Conservation (phyloP, 2,888 invertebrate genomes). For the Rhamphomyia laevipes region DNA sequence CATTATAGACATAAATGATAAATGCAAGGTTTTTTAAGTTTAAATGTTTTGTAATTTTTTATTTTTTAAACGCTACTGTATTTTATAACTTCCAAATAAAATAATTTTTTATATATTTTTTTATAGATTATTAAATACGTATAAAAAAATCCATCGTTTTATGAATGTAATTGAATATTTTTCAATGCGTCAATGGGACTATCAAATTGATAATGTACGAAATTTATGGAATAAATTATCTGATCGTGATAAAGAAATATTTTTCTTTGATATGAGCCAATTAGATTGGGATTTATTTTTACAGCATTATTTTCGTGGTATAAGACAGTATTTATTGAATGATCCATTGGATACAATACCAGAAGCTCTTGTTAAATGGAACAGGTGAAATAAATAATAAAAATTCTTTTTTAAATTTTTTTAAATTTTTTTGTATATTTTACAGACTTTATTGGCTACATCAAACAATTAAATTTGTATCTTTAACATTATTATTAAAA, state of each 20-base stretch:
- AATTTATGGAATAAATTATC: constrained; percentile 46
- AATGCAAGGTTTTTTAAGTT: too few relatives aligned
- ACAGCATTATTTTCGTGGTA: constrained; percentile 54
- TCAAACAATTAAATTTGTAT: constrained; percentile 35
- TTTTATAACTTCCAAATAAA: too few relatives aligned
- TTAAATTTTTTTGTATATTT: constrained; percentile 13
- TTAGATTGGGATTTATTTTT: constrained; percentile 65
- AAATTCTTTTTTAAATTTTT: not conserved
- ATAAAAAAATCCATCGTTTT: constrained; percentile 62
- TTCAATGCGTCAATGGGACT: constrained; percentile 64
- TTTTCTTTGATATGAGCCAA: constrained; percentile 58
- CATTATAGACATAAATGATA: too few relatives aligned
- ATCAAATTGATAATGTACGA: constrained; percentile 49
- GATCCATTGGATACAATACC: constrained; percentile 66
- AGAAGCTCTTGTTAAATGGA: constrained; percentile 50
- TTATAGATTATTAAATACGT: constrained; percentile 59
- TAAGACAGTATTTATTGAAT: constrained; percentile 65
- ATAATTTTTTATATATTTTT: not conserved
- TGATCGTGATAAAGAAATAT: constrained; percentile 46
- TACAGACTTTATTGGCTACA: constrained; percentile 41
- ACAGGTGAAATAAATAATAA: constrained; percentile 31
- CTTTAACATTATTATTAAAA: constrained; percentile 20
- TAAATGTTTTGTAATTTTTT: too few relatives aligned
- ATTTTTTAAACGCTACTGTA: too few relatives aligned
- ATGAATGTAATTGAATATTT: constrained; percentile 67